Conservation (phyloP, 2,797 vertebrate genomes). For the Philypnodon macrostomus region DNA sequence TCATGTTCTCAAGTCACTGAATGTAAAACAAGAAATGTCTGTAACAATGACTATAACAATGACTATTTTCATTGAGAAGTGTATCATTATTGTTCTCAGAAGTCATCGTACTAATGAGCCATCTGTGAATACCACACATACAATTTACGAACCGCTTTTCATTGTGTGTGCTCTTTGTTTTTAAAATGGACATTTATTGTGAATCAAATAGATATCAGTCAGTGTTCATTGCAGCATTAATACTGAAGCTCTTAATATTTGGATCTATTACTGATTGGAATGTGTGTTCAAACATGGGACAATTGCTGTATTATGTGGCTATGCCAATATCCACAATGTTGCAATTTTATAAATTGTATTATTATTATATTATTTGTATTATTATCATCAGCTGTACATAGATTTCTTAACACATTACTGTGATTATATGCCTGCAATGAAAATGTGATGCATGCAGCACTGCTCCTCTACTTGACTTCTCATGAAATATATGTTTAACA, state of each 20-base stretch:
- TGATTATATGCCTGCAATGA: slow-evolving; percentile 74
- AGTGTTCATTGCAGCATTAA: slow-evolving; percentile 71
- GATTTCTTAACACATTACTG: slow-evolving; percentile 67
- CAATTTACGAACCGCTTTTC: slow-evolving; percentile 59
- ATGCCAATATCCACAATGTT: slow-evolving; percentile 58
- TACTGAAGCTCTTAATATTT: slow-evolving; percentile 51
- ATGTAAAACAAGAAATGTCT: slow-evolving; percentile 77
- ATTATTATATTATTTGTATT: slow-evolving; percentile 28
- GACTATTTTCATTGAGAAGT: slow-evolving; percentile 48
- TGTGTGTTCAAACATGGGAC: slow-evolving; percentile 43
- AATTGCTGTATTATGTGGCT: slow-evolving; percentile 54
- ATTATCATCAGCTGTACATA: slow-evolving; percentile 61
- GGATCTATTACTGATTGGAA: slow-evolving; percentile 46
- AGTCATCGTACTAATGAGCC: slow-evolving; percentile 62
- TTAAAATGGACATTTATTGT: slow-evolving; percentile 36
- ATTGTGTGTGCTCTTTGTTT: slow-evolving; percentile 59
- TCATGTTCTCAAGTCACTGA: slow-evolving; percentile 62
- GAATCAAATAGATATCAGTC: slow-evolving; percentile 53
- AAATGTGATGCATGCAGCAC: slow-evolving; percentile 78
- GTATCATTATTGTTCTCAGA: slow-evolving; percentile 54
- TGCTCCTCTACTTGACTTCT: slow-evolving; percentile 67
- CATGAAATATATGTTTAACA: slow-evolving; percentile 72
- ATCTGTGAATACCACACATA: slow-evolving; percentile 67
- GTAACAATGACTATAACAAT: slow-evolving; percentile 62
- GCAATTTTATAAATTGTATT: slow-evolving; percentile 65